phyloP scores from a whole-genome alignment of 2,113 vertebrate species.

The Stegostoma tigrinum region DNA sequence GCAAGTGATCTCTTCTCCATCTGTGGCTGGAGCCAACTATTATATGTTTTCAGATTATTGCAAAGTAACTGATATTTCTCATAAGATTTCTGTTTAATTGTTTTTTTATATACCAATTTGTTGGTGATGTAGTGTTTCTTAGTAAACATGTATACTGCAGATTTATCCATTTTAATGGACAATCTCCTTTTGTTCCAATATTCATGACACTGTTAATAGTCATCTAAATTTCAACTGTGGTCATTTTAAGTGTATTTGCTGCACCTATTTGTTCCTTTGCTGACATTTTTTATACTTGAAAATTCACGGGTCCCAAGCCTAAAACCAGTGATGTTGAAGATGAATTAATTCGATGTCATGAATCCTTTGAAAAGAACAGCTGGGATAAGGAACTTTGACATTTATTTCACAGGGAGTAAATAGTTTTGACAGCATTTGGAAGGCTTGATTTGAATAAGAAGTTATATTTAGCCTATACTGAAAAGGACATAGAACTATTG shows the following conservation, averaged over 20 bases:
- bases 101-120: not conserved
- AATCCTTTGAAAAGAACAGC: not conserved
- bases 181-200: not conserved
- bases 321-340: not conserved
- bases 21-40: not conserved
- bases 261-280: not conserved
- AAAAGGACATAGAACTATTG: not conserved
- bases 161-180: not conserved
- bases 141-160: not conserved
- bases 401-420: conserved; percentile 5
- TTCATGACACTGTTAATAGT: not conserved
- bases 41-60: not conserved
- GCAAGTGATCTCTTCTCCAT: not conserved
- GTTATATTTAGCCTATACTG: not conserved
- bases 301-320: not conserved
- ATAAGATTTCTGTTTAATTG: not conserved
- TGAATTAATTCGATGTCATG: not conserved
- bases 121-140: not conserved
- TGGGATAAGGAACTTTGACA: not conserved
- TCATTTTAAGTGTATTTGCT: not conserved
- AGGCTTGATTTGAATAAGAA: not conserved
- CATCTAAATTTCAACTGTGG: not conserved
- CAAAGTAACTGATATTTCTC: not conserved
- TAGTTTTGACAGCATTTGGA: not conserved
- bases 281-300: not conserved